phyloP scores from a whole-genome alignment of 2,797 vertebrate species.

The Cheirogaleus major region DNA sequence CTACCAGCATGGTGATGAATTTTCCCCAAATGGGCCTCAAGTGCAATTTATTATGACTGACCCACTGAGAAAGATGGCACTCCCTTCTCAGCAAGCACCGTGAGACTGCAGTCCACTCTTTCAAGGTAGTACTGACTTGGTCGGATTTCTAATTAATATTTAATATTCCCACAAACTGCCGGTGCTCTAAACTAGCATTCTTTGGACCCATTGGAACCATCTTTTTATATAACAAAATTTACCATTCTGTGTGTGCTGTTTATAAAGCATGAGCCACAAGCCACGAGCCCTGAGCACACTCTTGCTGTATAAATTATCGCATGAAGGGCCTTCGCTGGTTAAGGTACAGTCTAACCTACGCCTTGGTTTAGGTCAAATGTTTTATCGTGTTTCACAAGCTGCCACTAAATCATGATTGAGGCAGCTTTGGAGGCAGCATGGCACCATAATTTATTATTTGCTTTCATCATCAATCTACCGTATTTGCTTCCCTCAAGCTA shows the following conservation, averaged over 20 bases:
- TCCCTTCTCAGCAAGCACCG: not conserved
- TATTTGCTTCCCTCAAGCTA: not conserved
- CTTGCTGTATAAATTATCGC: rapidly evolving
- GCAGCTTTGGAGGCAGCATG: not conserved
- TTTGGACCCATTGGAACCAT: not conserved
- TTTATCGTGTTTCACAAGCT: not conserved
- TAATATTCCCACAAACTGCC: not conserved
- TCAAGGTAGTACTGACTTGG: not conserved
- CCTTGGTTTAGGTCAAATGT: not conserved
- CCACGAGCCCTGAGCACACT: not conserved
- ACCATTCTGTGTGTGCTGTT: not conserved
- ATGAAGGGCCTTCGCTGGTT: not conserved
- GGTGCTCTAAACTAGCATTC: not conserved
- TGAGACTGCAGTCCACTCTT: not conserved
- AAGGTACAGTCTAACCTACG: not conserved
- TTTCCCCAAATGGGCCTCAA: not conserved
- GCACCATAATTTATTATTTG: not conserved
- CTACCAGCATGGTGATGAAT: not conserved
- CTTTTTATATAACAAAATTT: not conserved
- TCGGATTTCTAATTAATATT: not conserved
- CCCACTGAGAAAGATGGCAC: not conserved
- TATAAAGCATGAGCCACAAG: not conserved
- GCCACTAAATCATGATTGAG: not conserved
- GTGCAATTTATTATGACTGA: not conserved
- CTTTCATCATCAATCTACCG: not conserved